Evolutionary conservation across 2,113 vertebrate species (phyloP).

Genomic region (Calyptomena viridis): DNA sequence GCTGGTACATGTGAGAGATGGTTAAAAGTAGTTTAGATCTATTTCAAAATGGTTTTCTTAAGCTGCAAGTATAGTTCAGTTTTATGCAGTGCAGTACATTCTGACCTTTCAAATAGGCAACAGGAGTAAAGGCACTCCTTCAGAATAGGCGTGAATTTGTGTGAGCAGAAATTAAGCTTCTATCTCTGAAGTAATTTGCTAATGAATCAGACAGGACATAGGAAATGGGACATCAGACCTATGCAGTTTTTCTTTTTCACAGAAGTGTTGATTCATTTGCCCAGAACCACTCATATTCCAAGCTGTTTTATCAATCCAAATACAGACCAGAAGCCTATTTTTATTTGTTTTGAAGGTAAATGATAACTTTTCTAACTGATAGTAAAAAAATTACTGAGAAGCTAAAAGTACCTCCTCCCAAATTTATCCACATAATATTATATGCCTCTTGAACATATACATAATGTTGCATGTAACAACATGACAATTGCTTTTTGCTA

Average conservation of each 20-base stretch:
- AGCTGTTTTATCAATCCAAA: not conserved
- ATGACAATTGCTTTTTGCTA: fast-evolving
- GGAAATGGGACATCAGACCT: not conserved
- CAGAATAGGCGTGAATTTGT: not conserved
- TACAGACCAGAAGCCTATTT: not conserved
- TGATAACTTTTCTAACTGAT: not conserved
- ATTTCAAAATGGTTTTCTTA: not conserved
- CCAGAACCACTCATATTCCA: not conserved
- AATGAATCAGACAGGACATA: not conserved
- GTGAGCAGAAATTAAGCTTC: not conserved
- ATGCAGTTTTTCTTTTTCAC: not conserved
- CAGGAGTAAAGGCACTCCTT: not conserved
- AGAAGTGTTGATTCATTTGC: not conserved
- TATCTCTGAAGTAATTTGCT: not conserved
- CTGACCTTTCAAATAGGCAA: not conserved
- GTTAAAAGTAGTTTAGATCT: constrained; percentile 17
- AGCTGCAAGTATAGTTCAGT: not conserved
- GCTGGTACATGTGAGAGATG: not conserved
- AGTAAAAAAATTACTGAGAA: not conserved
- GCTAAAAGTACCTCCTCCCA: not conserved
- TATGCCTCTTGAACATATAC: not conserved
- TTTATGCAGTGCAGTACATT: not conserved
- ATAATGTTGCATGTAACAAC: not conserved
- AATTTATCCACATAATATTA: not conserved
- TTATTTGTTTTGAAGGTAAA: not conserved